phyloP scores from a whole-genome alignment of 2,113 vertebrate genomes.

The Lamprologus lemairii region DNA sequence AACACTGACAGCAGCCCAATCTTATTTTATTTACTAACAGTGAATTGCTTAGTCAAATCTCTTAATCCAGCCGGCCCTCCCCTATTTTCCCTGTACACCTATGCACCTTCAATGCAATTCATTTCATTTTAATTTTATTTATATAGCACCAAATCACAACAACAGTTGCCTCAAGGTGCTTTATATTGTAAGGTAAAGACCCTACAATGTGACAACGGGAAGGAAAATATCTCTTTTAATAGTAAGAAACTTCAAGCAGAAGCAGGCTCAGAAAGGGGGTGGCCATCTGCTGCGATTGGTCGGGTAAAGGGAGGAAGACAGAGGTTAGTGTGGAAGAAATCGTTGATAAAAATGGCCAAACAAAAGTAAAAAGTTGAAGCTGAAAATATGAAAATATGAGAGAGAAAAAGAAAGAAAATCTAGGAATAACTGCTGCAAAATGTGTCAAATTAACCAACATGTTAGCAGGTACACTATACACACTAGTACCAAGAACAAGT shows the following conservation, averaged over 20 bases:
- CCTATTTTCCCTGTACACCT: neutral
- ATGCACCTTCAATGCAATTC: neutral
- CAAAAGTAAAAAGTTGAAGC: neutral
- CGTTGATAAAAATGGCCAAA: neutral
- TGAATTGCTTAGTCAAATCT: neutral
- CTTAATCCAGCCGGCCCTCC: neutral
- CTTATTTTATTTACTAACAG: neutral
- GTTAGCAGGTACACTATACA: neutral
- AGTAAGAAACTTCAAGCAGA: neutral
- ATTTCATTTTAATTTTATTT: neutral
- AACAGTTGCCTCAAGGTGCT: neutral
- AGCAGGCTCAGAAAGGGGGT: neutral
- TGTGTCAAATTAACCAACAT: neutral
- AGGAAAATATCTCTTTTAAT: neutral
- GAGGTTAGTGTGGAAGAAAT: neutral
- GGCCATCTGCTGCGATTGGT: neutral
- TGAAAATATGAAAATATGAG: neutral
- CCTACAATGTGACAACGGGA: neutral
- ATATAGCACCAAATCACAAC: neutral
- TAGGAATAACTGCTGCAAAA: neutral
- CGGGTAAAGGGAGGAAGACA: neutral
- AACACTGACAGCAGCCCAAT: neutral
- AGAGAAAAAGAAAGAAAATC: neutral
- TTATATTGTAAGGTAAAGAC: neutral
- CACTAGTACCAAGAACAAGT: neutral